Evolutionary conservation across 2,888 invertebrate genomes (phyloP), one percentile per base, ranked within the genome.

Genomic region (Heliconius sara): DNA sequence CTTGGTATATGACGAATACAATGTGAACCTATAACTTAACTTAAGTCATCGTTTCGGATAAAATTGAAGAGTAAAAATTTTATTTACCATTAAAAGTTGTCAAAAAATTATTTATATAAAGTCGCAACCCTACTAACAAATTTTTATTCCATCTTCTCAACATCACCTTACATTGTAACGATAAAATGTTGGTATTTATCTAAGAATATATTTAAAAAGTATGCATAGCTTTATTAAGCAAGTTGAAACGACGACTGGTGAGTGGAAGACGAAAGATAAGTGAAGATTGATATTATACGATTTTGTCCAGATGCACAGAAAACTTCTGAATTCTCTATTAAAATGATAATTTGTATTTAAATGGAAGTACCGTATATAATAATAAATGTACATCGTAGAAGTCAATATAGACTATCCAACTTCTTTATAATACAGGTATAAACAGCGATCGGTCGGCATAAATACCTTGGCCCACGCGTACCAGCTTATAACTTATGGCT

Each of bases 401-500:
- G 25, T n/a, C 2, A 25, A 6, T 43, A 68, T 13, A 68, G 16
- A 3, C 39, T 34, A 22, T n/a, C 9, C 12, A 34, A 34, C 3
- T n/a, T 57, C n/a, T 16, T 30, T 25, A 73, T 39, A 60, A 9
- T 5, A 52, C 34, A 60, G 60, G 25, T 39, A 73, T 60, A 39
- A 73, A 39, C 22, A 34, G 25, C 57, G 73, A 73, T 39, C n/a
- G 39, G 39, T 43, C 43, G 63, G 6, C 65, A 75, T 27, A 65
- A 66, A 75, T 75, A 65, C 66, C 65, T 47, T 9, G 16, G 75
- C 75, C 75, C 65, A 75, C 65, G 75, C 75, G 63, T 25, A 22
- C 75, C 47, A n/a, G 65, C 63, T 63, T 66, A n/a, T 75, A 75
- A 75, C 63, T 75, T 75, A 75, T 75, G 27, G 65, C 66, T 66